phyloP scores from a whole-genome alignment of 2,888 invertebrate genomes.

The Odontomyia ornata region DNA sequence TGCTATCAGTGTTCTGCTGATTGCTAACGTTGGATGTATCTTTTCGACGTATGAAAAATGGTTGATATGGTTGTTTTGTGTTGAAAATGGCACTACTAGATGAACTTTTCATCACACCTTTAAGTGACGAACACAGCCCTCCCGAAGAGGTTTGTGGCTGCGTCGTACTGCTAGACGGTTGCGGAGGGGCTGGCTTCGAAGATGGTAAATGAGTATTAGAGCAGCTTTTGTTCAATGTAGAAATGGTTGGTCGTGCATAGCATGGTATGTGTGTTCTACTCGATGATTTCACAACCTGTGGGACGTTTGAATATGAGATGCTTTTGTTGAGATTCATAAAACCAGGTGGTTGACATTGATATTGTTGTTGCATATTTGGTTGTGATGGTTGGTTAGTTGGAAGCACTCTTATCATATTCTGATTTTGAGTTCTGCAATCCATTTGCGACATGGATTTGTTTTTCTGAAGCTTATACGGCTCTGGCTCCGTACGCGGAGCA shows the following conservation, averaged over 20 bases:
- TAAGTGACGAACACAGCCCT: neutral
- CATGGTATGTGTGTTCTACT: conserved; percentile 63
- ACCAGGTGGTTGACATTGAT: conserved; percentile 46
- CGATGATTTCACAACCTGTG: conserved; percentile 56
- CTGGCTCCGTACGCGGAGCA: conserved; percentile 29
- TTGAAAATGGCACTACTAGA: conserved; percentile 63
- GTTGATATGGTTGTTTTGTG: conserved; percentile 52
- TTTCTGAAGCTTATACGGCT: conserved; percentile 57
- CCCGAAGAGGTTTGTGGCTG: neutral
- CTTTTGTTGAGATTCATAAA: conserved; percentile 59
- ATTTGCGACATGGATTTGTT: conserved; percentile 63
- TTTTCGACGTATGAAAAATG: conserved; percentile 53
- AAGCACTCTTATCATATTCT: conserved; percentile 54
- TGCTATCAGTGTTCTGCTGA: neutral
- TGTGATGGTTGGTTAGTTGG: neutral
- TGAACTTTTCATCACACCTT: conserved; percentile 60
- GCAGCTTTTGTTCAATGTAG: conserved; percentile 61
- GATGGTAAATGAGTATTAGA: conserved; percentile 60
- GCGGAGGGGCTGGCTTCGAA: conserved; percentile 48
- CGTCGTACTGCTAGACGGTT: neutral
- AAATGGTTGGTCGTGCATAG: conserved; percentile 61
- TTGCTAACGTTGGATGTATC: conserved; percentile 12
- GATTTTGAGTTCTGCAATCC: conserved; percentile 55
- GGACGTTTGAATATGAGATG: conserved; percentile 61
- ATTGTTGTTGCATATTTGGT: neutral